These are phyloP conservation scores for Papilio elwesi DNA, from an alignment of 2,888 invertebrate genomes.

Conservation along the genomic window DNA sequence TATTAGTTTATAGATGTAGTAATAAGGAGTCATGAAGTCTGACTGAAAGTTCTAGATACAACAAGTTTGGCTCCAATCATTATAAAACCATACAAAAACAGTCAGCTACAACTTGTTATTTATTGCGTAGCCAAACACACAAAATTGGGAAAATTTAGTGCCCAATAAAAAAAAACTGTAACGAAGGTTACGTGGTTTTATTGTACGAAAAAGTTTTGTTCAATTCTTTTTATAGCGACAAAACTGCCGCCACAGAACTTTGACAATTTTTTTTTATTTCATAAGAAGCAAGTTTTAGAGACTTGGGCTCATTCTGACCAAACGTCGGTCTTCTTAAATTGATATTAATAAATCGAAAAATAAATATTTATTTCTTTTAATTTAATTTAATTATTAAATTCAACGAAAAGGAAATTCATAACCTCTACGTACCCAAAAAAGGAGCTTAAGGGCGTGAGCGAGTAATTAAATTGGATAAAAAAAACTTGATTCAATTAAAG, in stretches of 20 bases:
- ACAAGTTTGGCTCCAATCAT: neutral
- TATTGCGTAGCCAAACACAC: slow-evolving; percentile 10
- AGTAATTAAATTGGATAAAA: neutral
- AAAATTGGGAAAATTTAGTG: slow-evolving; percentile 20
- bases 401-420: no score
- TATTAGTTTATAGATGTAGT: no score
- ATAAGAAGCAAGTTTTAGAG: slow-evolving; percentile 2
- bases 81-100: slow-evolving; percentile 11
- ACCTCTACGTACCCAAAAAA: no score
- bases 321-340: neutral
- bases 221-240: slow-evolving; percentile 12
- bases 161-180: slow-evolving; percentile 15
- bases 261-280: slow-evolving; percentile 3
- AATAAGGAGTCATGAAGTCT: neutral
- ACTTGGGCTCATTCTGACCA: slow-evolving; percentile 2
- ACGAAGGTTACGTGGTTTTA: slow-evolving; percentile 13
- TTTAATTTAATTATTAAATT: no score
- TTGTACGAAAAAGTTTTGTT: slow-evolving; percentile 13
- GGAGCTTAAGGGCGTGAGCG: no score
- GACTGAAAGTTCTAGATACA: neutral
- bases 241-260: slow-evolving; percentile 7
- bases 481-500: neutral
- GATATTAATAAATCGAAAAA: neutral
- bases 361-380: no score
- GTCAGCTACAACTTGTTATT: slow-evolving; percentile 2